Conservation (phyloP, 2,113 vertebrate species). For the Hippocampus zosterae region DNA sequence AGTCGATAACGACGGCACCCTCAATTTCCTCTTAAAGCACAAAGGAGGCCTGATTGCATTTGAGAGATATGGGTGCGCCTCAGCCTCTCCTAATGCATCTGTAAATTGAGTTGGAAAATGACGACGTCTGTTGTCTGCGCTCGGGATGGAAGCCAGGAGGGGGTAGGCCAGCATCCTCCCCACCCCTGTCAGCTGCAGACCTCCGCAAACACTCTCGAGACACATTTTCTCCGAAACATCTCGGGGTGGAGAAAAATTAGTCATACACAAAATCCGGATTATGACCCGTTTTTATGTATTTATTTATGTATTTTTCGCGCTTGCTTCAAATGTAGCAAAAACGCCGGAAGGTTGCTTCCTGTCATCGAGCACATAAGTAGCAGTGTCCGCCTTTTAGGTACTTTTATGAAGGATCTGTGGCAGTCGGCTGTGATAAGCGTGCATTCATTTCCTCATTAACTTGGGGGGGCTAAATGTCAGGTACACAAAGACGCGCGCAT, state of each 20-base stretch:
- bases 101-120: constrained; percentile 71
- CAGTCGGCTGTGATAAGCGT: constrained; percentile 53
- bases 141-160: constrained; percentile 51
- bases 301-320: constrained; percentile 6
- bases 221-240: neutral
- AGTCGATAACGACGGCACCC: constrained; percentile 53
- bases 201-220: constrained; percentile 9
- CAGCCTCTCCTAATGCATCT: constrained; percentile 65
- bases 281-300: neutral
- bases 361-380: constrained; percentile 39
- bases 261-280: constrained; percentile 15
- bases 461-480: constrained; percentile 37
- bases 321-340: constrained; percentile 14
- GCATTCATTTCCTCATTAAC: constrained; percentile 54
- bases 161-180: constrained; percentile 39
- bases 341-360: constrained; percentile 22
- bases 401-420: constrained; percentile 46
- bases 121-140: constrained; percentile 63
- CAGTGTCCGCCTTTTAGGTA: constrained; percentile 36
- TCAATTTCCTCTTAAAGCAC: constrained; percentile 61
- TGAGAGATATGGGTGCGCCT: constrained; percentile 61
- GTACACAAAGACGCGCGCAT: constrained; percentile 19
- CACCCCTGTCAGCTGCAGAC: constrained; percentile 30
- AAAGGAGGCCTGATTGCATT: constrained; percentile 65
- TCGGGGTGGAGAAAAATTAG: neutral